phyloP scores from a whole-genome alignment of 2,797 vertebrate species.

The Morelia viridis region DNA sequence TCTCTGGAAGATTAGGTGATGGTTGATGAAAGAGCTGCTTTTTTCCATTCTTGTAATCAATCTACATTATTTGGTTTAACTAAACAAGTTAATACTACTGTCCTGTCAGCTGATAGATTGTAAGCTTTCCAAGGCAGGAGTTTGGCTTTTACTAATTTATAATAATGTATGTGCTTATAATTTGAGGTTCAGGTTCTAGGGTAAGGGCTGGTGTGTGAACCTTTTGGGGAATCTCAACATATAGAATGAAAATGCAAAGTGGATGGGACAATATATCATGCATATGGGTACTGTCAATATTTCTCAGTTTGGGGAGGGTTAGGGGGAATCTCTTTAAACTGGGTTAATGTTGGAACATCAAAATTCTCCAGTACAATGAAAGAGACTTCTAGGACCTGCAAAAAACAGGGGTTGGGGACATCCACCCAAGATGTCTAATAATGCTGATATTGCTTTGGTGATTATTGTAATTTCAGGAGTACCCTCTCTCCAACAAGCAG shows the following conservation, averaged over 20 bases:
- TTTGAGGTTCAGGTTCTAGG: background rate
- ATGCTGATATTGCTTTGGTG: background rate
- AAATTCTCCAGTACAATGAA: background rate
- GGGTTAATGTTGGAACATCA: background rate
- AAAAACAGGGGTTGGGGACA: background rate
- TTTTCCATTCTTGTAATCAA: background rate
- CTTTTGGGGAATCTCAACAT: background rate
- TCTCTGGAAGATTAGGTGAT: background rate
- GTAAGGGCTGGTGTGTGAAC: background rate
- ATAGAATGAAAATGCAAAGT: background rate
- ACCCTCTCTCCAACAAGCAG: background rate
- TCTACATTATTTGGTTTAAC: background rate
- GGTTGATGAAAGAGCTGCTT: background rate
- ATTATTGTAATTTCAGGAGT: background rate
- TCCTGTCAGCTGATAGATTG: too few species aligned
- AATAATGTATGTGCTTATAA: too few species aligned
- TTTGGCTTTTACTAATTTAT: too few species aligned
- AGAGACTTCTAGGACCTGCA: background rate
- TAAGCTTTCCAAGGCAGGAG: too few species aligned
- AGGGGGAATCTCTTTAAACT: background rate
- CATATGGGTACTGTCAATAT: background rate
- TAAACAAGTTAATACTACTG: too few species aligned
- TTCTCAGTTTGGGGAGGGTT: background rate
- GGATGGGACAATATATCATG: background rate
- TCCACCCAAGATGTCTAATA: background rate